Percentiles rank a stretch among this genome's conserved stretches.
phyloP scores from a whole-genome alignment of 2,797 vertebrate species.

The Neopelma chrysocephalum region DNA sequence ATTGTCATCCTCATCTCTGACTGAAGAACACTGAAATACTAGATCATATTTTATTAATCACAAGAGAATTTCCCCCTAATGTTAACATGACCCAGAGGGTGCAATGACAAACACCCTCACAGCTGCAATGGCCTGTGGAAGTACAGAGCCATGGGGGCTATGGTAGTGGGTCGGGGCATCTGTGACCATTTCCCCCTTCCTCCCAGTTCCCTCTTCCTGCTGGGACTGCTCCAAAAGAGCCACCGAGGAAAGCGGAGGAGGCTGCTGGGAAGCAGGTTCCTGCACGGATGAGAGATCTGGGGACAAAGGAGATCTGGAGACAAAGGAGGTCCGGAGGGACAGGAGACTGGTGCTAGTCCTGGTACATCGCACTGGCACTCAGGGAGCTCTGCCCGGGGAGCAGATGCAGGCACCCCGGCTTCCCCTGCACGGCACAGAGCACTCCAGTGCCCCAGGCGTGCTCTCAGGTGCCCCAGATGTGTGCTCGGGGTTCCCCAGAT shows the following conservation, averaged over 20 bases:
- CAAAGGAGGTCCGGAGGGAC: no score
- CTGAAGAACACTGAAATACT: neutral
- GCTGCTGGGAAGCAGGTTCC: neutral
- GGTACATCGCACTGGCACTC: accelerated
- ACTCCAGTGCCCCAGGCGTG: accelerated
- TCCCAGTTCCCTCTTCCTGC: neutral
- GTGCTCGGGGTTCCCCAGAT: accelerated
- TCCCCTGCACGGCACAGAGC: neutral
- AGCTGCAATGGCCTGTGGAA: neutral
- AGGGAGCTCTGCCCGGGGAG: neutral
- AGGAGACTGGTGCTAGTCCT: accelerated
- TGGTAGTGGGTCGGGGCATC: neutral
- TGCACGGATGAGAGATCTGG: accelerated
- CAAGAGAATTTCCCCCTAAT: neutral
- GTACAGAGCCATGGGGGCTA: accelerated
- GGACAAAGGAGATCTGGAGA: no score
- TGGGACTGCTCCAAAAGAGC: neutral
- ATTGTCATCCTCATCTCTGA: neutral
- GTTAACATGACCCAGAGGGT: neutral
- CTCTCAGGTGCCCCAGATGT: accelerated
- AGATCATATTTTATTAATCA: neutral
- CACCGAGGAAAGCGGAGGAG: neutral
- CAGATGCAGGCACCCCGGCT: accelerated
- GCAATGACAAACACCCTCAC: neutral
- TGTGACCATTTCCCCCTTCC: neutral